Evolutionary conservation across 92 coral and sea anemone genomes (phyloP).

Genomic region (Parazoanthus darwini): DNA sequence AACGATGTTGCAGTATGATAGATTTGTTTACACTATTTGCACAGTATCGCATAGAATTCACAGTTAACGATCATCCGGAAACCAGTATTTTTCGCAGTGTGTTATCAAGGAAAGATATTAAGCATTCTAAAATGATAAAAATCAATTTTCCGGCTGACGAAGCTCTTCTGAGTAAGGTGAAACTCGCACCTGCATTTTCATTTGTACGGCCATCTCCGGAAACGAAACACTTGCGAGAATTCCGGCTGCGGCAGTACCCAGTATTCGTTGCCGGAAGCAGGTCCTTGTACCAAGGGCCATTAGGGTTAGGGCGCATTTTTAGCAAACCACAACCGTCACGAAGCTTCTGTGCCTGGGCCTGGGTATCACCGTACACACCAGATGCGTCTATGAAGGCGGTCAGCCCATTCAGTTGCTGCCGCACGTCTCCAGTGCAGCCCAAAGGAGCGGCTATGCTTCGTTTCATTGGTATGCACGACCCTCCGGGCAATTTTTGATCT

Average conservation of each 20-base stretch:
- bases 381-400: slow-evolving; percentile 70
- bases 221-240: slow-evolving; percentile 40
- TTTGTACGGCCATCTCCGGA: slow-evolving; percentile 68
- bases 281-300: slow-evolving; percentile 14
- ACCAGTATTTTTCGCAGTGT: background rate
- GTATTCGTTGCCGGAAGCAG: slow-evolving; percentile 26
- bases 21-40: background rate
- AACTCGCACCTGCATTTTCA: slow-evolving; percentile 52
- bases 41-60: background rate
- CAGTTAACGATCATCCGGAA: background rate
- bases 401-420: slow-evolving; percentile 58
- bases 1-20: too few relatives aligned
- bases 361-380: slow-evolving; percentile 51
- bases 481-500: slow-evolving; percentile 37
- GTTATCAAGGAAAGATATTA: too few relatives aligned
- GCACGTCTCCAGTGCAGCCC: background rate
- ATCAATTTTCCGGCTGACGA: background rate
- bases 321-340: slow-evolving; percentile 42
- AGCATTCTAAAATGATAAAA: too few relatives aligned
- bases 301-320: slow-evolving; percentile 35
- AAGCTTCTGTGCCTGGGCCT: slow-evolving; percentile 15
- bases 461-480: slow-evolving; percentile 43
- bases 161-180: background rate
- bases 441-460: slow-evolving; percentile 39
- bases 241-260: slow-evolving; percentile 45